Conservation (phyloP, 1,140 invertebrate genomes). For the Ips nitidus region DNA sequence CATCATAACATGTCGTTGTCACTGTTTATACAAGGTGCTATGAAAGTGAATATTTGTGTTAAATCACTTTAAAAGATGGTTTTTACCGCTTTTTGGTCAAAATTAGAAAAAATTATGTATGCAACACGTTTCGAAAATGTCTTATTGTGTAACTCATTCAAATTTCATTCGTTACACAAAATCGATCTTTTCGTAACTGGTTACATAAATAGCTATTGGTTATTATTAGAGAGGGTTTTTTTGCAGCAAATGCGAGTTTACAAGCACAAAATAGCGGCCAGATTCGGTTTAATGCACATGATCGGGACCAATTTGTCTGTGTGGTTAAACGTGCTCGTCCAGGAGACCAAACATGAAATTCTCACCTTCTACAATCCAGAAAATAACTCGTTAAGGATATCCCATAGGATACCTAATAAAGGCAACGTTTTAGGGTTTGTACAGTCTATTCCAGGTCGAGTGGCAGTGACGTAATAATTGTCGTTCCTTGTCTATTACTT, state of each 20-base stretch:
- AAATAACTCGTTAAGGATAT: conserved; percentile 76
- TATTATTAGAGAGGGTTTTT: background rate
- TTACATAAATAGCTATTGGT: background rate
- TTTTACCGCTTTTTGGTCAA: too few species aligned
- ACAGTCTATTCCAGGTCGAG: background rate
- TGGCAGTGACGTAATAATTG: background rate
- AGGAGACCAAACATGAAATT: conserved; percentile 93
- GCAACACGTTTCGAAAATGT: too few species aligned
- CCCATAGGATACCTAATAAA: conserved; percentile 60
- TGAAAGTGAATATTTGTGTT: too few species aligned
- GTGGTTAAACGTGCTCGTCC: conserved; percentile 89
- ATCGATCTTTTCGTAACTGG: too few species aligned
- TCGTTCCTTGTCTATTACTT: too few species aligned
- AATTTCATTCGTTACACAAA: too few species aligned
- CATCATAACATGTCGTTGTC: too few species aligned
- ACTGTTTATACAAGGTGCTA: too few species aligned
- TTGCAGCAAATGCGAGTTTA: conserved; percentile 85
- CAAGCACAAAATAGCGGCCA: conserved; percentile 80
- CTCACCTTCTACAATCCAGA: conserved; percentile 85
- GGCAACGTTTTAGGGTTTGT: conserved; percentile 43
- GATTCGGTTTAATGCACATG: conserved; percentile 95
- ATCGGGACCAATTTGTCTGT: conserved; percentile 92
- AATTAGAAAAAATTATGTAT: too few species aligned
- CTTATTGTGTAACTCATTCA: too few species aligned
- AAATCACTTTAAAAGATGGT: too few species aligned